Conservation (phyloP, 2,888 invertebrate species). For the Apoda limacodes region DNA sequence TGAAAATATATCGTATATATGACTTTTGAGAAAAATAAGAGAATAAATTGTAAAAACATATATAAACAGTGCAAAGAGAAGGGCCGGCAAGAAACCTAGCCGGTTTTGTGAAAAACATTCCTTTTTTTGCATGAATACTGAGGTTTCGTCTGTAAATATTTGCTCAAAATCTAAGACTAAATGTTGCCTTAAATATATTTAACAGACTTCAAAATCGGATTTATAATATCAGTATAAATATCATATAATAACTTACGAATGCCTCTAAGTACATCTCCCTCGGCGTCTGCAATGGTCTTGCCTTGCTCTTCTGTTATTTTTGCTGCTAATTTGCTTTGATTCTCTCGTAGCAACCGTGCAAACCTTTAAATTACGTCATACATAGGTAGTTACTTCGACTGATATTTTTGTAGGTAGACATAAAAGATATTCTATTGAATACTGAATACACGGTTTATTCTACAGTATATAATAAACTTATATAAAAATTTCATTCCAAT, state of each 20-base stretch:
- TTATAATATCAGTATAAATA: neutral
- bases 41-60: too few relatives aligned
- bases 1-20: too few relatives aligned
- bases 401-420: conserved; percentile 1
- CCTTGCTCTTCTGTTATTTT: conserved; percentile 97
- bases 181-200: too few relatives aligned
- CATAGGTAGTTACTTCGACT: neutral
- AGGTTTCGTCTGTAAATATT: too few relatives aligned
- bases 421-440: conserved; percentile 5
- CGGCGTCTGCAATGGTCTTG: conserved; percentile 96
- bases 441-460: neutral
- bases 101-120: too few relatives aligned
- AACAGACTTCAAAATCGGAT: too few relatives aligned
- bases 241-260: conserved; percentile 79
- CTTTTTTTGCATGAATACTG: too few relatives aligned
- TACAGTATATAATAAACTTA: neutral
- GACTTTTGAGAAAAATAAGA: too few relatives aligned
- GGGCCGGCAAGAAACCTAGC: too few relatives aligned
- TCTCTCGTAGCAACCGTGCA: conserved; percentile 87
- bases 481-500: neutral
- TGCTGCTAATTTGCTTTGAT: conserved; percentile 89
- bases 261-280: conserved; percentile 97
- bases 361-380: conserved; percentile 52
- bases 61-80: too few relatives aligned
- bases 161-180: too few relatives aligned